Base-by-base conservation (phyloP, 2,888 invertebrate species). In the Lymantria dispar region DNA sequence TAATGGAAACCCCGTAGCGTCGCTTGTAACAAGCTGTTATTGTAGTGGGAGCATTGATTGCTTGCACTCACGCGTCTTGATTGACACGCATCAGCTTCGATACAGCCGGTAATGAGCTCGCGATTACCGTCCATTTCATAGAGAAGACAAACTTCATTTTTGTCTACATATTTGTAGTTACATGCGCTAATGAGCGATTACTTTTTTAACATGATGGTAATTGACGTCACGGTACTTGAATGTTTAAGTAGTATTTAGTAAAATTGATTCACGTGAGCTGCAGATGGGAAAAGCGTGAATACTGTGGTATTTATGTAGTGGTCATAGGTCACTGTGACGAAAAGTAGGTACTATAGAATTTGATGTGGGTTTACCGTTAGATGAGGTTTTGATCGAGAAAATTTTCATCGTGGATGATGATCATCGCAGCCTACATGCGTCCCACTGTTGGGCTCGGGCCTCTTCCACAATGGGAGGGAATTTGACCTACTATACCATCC, bases 31-130 rank as follows among this genome's bases (percentile, higher is more conserved):
- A 80, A 84, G 84, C 81, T 76, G 78, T 80, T 83, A 82, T 83
- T 85, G 83, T 80, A 56, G 53, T 72, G 62, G 66, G 66, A 57
- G 60, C 73, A 74, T 75, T 79, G 82, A 80, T 79, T 79, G 80
- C 75, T 74, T 68, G 76, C 71, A 73, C 78, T 71, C 57, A 60
- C 61, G 45, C 52, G 46, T 53, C 64, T 71, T 84, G 86, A 87
- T 85, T 86, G 86, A 86, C 87, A 80, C 64, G 72, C 84, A 82
- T 85, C 83, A 80, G 62, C 72, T 74, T 71, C 73, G 80, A 76
- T 78, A 77, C 66, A 70, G 65, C 64, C 68, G 62, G 78, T 87
- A 86, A 87, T 85, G 85, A 84, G 78, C 74, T 60, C 60, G 78
- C 76, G 77, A 83, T 85, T 82, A 81, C 76, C 71, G 68, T 63